Evolutionary conservation across 2,113 vertebrate genomes (phyloP), one percentile per base, ranked within the genome.

Genomic region (Xyrauchen texanus): DNA sequence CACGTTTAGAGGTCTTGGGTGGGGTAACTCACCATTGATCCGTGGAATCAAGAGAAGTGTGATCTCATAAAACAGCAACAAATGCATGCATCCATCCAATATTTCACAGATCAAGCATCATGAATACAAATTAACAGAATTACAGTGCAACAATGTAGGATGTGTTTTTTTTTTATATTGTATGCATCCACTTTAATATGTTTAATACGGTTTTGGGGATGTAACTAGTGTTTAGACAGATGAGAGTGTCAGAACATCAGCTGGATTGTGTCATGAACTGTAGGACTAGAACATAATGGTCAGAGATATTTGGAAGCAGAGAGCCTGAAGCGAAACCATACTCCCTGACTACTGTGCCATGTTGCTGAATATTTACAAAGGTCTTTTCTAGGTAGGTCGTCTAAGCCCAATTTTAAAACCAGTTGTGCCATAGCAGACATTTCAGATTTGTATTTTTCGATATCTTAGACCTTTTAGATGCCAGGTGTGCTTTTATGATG

Each of bases 1-100:
- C 62, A 72, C 71, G 11, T 74, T 66, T 47, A 15, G 21, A 34
- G 11, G 16, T 34, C 44, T 60, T 51, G 16, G 69, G 69, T 73
- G 47, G 68, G 34, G 77, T 79, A 21, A 57, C 13, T 53, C 34
- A 42, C 77, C 34, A 60, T 47, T 63, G 60, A 76, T 64, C 21
- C 15, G 12, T 6, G 57, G 8, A 64, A 53, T 52, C 60, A 6
- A 47, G 57, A 1, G 21, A 34, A 57, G 34, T 45, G 21, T 69
- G 49, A n/a, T 58, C 7, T 7, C 5, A 3, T 12, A n/a, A 63
- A 15, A 60, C 44, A 12, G 5, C 44, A 4, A 72, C 68, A 60
- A 2, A 61, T 5, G 34, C 58, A 42, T 63, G 61, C 15, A 12
- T 62, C 1, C 4, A 62, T 13, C 51, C 57, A 58, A 8, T 60